phyloP scores from a whole-genome alignment of 2,888 invertebrate genomes.

The Synanthedon andrenaeformis region DNA sequence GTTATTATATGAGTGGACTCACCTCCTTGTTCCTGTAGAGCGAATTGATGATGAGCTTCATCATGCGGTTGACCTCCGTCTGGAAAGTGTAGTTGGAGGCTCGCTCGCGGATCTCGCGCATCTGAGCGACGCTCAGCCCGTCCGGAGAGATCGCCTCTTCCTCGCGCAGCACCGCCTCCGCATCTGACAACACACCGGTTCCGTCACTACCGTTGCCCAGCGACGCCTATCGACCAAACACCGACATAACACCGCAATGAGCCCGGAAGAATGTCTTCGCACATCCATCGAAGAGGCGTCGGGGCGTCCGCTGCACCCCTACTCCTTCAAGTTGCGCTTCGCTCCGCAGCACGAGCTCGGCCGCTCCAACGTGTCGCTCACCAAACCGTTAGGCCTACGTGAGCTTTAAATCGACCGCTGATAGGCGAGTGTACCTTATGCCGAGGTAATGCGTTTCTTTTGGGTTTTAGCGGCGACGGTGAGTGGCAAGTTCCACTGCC shows the following conservation, averaged over 20 bases:
- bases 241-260: neutral
- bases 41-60: constrained; percentile 99
- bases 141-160: constrained; percentile 97
- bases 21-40: constrained; percentile 98
- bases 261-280: neutral
- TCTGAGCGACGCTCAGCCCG: constrained; percentile 92
- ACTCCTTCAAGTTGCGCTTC: constrained; percentile 53
- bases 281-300: neutral
- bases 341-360: constrained; percentile 49
- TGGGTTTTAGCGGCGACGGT: constrained; percentile 32
- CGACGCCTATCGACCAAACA: neutral
- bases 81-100: constrained; percentile 93
- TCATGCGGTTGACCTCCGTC: constrained; percentile 99
- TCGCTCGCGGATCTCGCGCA: constrained; percentile 90
- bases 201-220: constrained; percentile 1
- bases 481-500: constrained; percentile 37
- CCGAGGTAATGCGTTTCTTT: neutral
- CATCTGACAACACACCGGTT: constrained; percentile 69
- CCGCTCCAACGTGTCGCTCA: constrained; percentile 46
- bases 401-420: constrained; percentile 7
- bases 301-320: constrained; percentile 13
- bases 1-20: constrained; percentile 9
- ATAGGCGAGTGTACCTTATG: too few relatives aligned
- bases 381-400: constrained; percentile 46
- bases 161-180: constrained; percentile 90